These are phyloP conservation scores for Amphiprion percula DNA, from an alignment of 2,113 vertebrate genomes.

Conservation along the genomic window DNA sequence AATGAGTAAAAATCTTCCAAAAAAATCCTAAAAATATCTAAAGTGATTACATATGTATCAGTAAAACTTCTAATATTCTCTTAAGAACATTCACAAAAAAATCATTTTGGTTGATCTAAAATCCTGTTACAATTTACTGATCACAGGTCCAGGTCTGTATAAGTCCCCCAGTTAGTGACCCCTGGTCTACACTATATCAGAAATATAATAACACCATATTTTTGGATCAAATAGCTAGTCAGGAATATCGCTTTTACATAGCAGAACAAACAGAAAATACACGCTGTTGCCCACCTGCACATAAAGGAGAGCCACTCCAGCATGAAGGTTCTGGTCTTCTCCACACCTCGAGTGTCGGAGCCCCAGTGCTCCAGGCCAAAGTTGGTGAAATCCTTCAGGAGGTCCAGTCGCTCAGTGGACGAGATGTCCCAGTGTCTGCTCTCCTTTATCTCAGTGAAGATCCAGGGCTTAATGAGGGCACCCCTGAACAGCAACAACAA, in stretches of 20 bases:
- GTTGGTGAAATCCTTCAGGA: conserved; percentile 91
- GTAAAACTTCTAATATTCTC: too few relatives aligned
- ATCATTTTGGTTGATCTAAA: too few relatives aligned
- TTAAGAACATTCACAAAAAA: too few relatives aligned
- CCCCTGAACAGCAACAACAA: conserved; percentile 81
- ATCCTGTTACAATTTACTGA: too few relatives aligned
- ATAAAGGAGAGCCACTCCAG: conserved; percentile 98
- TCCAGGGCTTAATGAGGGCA: conserved; percentile 96
- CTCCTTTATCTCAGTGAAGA: conserved; percentile 98
- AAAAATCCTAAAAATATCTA: too few relatives aligned
- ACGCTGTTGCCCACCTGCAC: conserved; percentile 87
- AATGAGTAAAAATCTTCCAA: too few relatives aligned
- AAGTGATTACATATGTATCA: too few relatives aligned
- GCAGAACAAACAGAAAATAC: not conserved
- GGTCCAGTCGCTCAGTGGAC: conserved; percentile 88
- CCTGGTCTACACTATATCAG: too few relatives aligned
- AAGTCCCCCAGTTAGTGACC: too few relatives aligned
- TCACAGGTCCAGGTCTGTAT: too few relatives aligned
- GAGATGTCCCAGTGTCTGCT: conserved; percentile 97
- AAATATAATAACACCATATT: too few relatives aligned
- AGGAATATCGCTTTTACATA: not conserved
- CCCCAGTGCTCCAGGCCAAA: conserved; percentile 97
- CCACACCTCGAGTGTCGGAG: conserved; percentile 94
- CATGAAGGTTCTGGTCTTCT: conserved; percentile 93
- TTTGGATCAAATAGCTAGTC: not conserved